Percentiles rank a stretch among this genome's conserved stretches.
Evolutionary conservation across 2,113 vertebrate species (phyloP).

Genomic region (Caranx melampygus): DNA sequence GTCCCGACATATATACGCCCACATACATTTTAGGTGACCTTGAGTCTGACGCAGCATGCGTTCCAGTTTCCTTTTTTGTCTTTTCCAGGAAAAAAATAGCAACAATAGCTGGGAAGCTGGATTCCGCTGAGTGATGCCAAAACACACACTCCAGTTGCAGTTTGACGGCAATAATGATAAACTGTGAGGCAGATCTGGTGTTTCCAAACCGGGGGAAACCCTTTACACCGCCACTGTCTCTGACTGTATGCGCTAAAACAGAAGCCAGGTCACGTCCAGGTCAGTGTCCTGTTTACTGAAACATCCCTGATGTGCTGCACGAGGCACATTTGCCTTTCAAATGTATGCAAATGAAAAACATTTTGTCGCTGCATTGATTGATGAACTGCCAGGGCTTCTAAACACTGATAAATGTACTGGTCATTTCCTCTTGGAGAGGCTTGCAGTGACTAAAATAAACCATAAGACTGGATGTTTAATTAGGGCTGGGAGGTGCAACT

Average conservation of each 20-base stretch:
- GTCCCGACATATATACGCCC: not conserved
- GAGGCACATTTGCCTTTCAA: constrained; percentile 65
- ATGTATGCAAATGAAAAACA: constrained; percentile 64
- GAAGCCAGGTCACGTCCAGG: constrained; percentile 57
- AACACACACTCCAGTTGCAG: constrained; percentile 22
- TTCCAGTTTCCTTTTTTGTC: constrained; percentile 42
- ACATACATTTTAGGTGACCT: constrained; percentile 55
- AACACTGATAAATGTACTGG: constrained; percentile 18
- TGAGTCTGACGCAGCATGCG: constrained; percentile 5
- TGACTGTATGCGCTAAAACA: constrained; percentile 14
- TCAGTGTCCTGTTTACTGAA: constrained; percentile 48
- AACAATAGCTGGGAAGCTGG: constrained; percentile 33
- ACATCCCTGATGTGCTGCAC: constrained; percentile 22
- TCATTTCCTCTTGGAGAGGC: not conserved
- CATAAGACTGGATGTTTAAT: not conserved
- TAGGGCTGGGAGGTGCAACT: not conserved
- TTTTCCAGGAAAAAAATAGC: constrained; percentile 44
- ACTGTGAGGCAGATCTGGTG: constrained; percentile 5
- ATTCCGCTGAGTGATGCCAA: constrained; percentile 42
- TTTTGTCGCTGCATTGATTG: constrained; percentile 20
- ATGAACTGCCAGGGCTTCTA: constrained; percentile 33
- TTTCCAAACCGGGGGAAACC: constrained; percentile 37
- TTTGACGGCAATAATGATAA: not conserved
- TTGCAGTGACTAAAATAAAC: constrained; percentile 9
- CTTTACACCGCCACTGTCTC: not conserved